Percentiles rank a stretch among this genome's conserved stretches.
These are phyloP conservation scores for Epizoanthus stellaris DNA, from an alignment of 92 coral and sea anemone genomes.

Conservation along the genomic window DNA sequence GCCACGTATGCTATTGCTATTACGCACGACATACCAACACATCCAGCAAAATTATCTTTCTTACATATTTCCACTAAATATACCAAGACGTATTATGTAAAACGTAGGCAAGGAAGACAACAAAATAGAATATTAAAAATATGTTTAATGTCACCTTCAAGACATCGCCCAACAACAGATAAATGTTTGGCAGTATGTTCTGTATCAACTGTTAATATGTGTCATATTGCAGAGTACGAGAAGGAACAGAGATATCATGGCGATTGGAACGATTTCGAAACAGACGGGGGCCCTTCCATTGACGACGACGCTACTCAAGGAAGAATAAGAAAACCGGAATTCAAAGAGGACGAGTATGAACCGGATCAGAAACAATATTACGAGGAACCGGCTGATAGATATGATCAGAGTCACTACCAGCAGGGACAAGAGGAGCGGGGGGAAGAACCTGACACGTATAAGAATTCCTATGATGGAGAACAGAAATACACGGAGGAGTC, in stretches of 20 bases:
- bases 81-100: no score
- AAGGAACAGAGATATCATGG: conserved; percentile 4
- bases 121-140: no score
- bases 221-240: conserved; percentile 10
- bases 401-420: neutral
- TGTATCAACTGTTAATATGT: neutral
- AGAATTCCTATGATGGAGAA: neutral
- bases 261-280: conserved; percentile 26
- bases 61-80: no score
- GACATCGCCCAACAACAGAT: no score
- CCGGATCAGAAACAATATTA: conserved; percentile 9
- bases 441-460: neutral
- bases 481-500: neutral
- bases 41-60: no score
- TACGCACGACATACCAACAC: no score
- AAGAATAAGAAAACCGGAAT: neutral
- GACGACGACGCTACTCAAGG: neutral
- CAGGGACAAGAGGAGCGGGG: neutral
- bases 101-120: neutral
- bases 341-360: neutral
- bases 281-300: neutral
- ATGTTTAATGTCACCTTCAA: no score
- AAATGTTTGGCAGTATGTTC: no score
- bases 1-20: no score
- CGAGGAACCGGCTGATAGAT: conserved; percentile 24